Evolutionary conservation across 2,888 invertebrate genomes (phyloP).

Genomic region (Eugnorisma glareosa): DNA sequence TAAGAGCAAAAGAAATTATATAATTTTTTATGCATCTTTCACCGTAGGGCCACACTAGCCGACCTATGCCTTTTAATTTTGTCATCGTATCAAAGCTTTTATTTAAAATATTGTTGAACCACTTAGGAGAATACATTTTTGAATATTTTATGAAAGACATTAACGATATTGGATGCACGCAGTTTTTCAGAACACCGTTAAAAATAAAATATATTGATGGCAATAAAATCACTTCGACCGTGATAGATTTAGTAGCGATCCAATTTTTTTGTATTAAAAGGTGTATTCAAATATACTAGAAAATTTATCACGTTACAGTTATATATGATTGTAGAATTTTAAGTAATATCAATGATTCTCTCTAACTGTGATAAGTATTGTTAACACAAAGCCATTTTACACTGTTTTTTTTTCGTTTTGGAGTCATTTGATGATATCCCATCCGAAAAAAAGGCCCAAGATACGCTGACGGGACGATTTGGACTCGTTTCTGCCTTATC

Average conservation of each 20-base stretch:
- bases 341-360: slow-evolving; percentile 3
- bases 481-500: not conserved
- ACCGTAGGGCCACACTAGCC: not conserved
- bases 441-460: too few relatives aligned
- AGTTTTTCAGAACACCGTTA: not conserved
- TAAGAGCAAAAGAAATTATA: not conserved
- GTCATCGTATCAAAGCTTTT: not conserved
- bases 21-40: not conserved
- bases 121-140: slow-evolving; percentile 1
- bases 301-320: not conserved
- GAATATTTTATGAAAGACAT: slow-evolving; percentile 24
- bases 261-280: slow-evolving; percentile 11
- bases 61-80: not conserved
- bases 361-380: not conserved
- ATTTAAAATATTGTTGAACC: not conserved
- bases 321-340: not conserved
- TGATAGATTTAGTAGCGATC: slow-evolving; percentile 22
- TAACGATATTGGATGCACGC: slow-evolving; percentile 26
- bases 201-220: slow-evolving; percentile 21
- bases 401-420: not conserved
- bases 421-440: too few relatives aligned
- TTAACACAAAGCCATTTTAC: not conserved
- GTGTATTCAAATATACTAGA: not conserved
- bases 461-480: not conserved
- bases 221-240: slow-evolving; percentile 18